These are phyloP conservation scores for Bovichtus variegatus DNA, from an alignment of 2,797 vertebrate species.

Conservation along the genomic window DNA sequence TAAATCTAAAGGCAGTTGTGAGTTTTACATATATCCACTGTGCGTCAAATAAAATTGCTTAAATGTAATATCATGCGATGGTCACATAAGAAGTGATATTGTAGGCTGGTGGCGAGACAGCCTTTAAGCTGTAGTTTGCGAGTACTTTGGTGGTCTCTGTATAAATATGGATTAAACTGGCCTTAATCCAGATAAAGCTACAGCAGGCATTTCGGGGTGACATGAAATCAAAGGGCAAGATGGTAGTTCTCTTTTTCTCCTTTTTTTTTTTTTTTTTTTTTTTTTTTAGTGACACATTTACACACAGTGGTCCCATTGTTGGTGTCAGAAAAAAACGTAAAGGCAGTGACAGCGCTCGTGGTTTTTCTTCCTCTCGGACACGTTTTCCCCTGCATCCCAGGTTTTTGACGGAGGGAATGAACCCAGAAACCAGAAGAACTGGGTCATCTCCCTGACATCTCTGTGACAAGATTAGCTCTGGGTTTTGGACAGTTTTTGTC, in stretches of 20 bases:
- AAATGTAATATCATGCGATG: not conserved
- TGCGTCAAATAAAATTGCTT: not conserved
- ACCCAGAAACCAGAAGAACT: conserved; percentile 47
- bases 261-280: not conserved
- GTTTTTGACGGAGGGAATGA: conserved; percentile 50
- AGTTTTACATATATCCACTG: not conserved
- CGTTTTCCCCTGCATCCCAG: conserved; percentile 23
- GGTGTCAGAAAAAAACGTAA: conserved; percentile 7
- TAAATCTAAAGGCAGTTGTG: not conserved
- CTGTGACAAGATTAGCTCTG: conserved; percentile 64
- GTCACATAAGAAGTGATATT: conserved; percentile 1
- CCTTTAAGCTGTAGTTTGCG: conserved; percentile 18
- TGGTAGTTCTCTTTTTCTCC: not conserved
- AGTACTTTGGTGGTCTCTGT: conserved; percentile 23
- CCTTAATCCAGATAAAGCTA: conserved; percentile 30
- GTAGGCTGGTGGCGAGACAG: not conserved
- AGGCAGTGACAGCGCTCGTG: conserved; percentile 9
- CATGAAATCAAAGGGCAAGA: conserved; percentile 7
- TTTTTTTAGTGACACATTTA: conserved; percentile 6
- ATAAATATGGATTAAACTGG: conserved; percentile 35
- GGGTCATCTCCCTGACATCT: conserved; percentile 68
- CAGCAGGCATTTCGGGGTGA: conserved; percentile 22
- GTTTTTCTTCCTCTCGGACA: conserved; percentile 40
- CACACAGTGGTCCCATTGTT: conserved; percentile 7
- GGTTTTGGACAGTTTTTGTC: conserved; percentile 49